Evolutionary conservation across 2,797 vertebrate species (phyloP).

Genomic region (Dallia pectoralis): DNA sequence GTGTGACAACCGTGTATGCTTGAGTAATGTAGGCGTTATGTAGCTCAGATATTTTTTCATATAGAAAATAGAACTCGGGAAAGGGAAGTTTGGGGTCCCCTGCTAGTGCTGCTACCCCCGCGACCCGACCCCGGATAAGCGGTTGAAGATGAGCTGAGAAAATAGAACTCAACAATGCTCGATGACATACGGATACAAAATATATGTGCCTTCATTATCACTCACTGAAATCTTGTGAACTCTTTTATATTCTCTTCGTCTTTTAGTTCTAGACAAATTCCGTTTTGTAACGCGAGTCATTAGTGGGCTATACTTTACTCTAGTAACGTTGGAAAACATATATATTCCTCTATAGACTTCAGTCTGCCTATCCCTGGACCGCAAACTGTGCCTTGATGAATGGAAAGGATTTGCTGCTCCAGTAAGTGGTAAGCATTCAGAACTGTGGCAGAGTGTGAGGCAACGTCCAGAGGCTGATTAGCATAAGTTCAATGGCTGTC

Average conservation of each 20-base stretch:
- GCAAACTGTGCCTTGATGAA: neutral
- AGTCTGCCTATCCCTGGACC: neutral
- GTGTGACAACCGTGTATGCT: neutral
- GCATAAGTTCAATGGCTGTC: conserved; percentile 41
- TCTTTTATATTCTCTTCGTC: neutral
- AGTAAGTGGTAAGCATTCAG: conserved; percentile 42
- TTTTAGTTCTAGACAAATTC: neutral
- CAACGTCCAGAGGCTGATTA: conserved; percentile 38
- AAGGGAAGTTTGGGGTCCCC: no score
- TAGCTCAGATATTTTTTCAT: neutral
- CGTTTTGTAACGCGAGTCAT: neutral
- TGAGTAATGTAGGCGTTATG: neutral
- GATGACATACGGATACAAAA: neutral
- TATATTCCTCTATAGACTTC: neutral
- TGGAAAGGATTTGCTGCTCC: conserved; percentile 13
- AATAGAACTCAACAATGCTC: neutral
- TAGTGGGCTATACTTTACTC: neutral
- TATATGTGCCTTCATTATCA: neutral
- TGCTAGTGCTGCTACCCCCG: no score
- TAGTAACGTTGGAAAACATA: conserved; percentile 4
- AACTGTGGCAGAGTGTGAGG: conserved; percentile 27
- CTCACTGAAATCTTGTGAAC: neutral
- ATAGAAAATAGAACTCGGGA: conserved; percentile 1
- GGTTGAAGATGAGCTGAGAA: no score
- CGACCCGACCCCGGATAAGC: no score